Percentiles rank a stretch among this genome's conserved stretches.
Evolutionary conservation across 2,888 invertebrate genomes (phyloP).

Genomic region (Hylaea fasciaria): DNA sequence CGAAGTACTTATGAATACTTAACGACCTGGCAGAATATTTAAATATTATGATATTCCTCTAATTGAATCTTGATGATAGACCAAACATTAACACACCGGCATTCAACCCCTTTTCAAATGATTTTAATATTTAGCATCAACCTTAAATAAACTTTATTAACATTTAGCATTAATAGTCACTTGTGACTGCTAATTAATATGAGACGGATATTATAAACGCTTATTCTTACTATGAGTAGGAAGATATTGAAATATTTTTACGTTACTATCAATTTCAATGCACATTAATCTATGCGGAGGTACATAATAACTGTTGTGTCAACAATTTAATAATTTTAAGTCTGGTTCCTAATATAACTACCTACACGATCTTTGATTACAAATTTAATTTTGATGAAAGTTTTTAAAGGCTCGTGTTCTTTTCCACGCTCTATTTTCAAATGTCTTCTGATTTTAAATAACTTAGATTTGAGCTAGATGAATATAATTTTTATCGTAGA

Average conservation of each 20-base stretch:
- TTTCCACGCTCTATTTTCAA: slow-evolving; percentile 7
- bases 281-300: too few species aligned
- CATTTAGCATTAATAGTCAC: slow-evolving; percentile 16
- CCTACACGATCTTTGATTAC: too few species aligned
- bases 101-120: slow-evolving; percentile 22
- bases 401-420: slow-evolving; percentile 9
- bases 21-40: slow-evolving; percentile 10
- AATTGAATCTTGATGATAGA: slow-evolving; percentile 43
- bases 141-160: slow-evolving; percentile 14
- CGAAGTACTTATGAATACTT: slow-evolving; percentile 18
- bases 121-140: slow-evolving; percentile 14
- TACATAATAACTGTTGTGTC: too few species aligned
- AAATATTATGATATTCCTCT: slow-evolving; percentile 29
- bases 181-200: slow-evolving; percentile 11
- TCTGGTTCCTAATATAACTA: too few species aligned
- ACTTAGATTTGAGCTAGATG: slow-evolving; percentile 18
- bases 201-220: background rate
- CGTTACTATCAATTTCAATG: too few species aligned
- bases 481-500: too few species aligned
- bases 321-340: too few species aligned
- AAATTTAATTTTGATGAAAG: background rate
- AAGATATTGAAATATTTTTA: too few species aligned
- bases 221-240: too few species aligned
- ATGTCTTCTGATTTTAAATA: slow-evolving; percentile 21
- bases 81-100: slow-evolving; percentile 21